A percentile compares a stretch with the other conserved stretches of the same genome.
Conservation (phyloP, 2,888 invertebrate genomes). For the Trissolcus japonicus region DNA sequence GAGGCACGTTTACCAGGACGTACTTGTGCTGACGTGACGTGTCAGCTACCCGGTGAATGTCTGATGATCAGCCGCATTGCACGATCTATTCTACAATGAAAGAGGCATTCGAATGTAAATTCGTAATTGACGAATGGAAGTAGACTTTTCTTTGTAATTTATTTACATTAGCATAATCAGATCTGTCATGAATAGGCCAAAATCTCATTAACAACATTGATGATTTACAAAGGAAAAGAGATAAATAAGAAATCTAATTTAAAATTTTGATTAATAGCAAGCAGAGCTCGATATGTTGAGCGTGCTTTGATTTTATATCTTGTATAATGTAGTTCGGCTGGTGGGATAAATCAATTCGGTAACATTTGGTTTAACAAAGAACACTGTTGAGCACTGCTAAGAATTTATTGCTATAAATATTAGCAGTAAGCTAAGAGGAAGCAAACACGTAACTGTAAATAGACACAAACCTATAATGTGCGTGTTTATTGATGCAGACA, state of each 20-base stretch:
- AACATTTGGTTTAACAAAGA: too few relatives aligned
- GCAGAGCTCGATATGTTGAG: too few relatives aligned
- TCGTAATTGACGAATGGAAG: constrained; percentile 17
- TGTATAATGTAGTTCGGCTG: too few relatives aligned
- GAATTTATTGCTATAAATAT: constrained; percentile 8
- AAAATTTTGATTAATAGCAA: too few relatives aligned
- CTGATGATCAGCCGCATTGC: constrained; percentile 35
- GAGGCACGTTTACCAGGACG: constrained; percentile 33
- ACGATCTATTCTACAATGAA: constrained; percentile 11
- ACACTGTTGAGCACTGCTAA: too few relatives aligned
- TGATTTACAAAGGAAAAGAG: neutral
- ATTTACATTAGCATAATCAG: constrained; percentile 7
- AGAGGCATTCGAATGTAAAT: constrained; percentile 12
- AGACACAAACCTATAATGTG: constrained; percentile 6
- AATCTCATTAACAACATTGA: neutral
- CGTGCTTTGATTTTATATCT: too few relatives aligned
- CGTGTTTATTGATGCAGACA: constrained; percentile 7
- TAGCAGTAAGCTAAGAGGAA: constrained; percentile 13
- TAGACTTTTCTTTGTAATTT: constrained; percentile 1
- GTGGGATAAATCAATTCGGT: too few relatives aligned
- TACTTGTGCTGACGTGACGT: constrained; percentile 33
- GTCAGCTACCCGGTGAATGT: constrained; percentile 31
- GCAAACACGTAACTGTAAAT: constrained; percentile 14
- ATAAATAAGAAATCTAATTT: too few relatives aligned
- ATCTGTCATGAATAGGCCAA: neutral